A percentile compares a stretch with the other conserved stretches of the same genome.
These are phyloP conservation scores for Caerostris extrusa DNA, from an alignment of 1,140 invertebrate genomes.

Conservation along the genomic window DNA sequence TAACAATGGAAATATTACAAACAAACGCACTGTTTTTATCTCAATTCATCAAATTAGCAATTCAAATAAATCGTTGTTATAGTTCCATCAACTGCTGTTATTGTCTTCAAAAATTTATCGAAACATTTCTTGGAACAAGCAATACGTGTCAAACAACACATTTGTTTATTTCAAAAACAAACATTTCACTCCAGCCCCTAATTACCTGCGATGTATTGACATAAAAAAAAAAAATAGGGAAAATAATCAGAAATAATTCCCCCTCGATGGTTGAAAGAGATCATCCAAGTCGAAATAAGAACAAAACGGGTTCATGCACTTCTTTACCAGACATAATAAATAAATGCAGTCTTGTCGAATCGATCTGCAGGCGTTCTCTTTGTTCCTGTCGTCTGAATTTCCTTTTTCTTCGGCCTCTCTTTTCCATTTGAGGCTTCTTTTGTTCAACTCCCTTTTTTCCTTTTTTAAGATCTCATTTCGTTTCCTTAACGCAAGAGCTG, in stretches of 20 bases:
- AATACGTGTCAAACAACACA: too few species aligned
- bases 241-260: neutral
- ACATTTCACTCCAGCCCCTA: neutral
- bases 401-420: slow-evolving; percentile 9
- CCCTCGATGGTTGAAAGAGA: neutral
- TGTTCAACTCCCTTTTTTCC: slow-evolving; percentile 41
- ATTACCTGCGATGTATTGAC: neutral
- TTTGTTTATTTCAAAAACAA: too few species aligned
- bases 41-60: too few species aligned
- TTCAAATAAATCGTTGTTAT: too few species aligned
- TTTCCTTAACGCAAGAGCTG: slow-evolving; percentile 61
- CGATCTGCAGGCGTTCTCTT: neutral
- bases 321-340: slow-evolving; percentile 49
- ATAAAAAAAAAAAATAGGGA: too few species aligned
- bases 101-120: too few species aligned
- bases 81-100: too few species aligned
- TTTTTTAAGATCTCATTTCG: slow-evolving; percentile 50
- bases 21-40: too few species aligned
- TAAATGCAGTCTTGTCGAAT: slow-evolving; percentile 55
- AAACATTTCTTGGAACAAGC: too few species aligned
- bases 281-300: neutral
- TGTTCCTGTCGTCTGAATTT: slow-evolving; percentile 24
- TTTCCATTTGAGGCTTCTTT: slow-evolving; percentile 47
- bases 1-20: too few species aligned
- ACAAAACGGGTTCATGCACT: neutral